Base-by-base conservation (phyloP, 2,797 vertebrate genomes). In the Macrochelys suwanniensis region DNA sequence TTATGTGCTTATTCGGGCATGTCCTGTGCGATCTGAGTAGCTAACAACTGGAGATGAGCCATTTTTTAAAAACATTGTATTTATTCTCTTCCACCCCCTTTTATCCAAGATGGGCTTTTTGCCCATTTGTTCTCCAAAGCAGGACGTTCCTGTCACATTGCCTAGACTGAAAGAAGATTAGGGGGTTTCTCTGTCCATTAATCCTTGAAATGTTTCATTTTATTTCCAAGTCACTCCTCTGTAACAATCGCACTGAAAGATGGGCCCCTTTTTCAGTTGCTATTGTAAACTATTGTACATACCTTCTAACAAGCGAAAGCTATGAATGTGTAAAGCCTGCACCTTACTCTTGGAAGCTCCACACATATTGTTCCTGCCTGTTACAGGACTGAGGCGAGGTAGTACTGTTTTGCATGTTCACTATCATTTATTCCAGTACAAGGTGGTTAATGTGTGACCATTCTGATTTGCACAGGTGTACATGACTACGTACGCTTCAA, bases 101-200 rank as follows among this genome's bases (percentile, higher is more conserved):
- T 92, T 93, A 59, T 96, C 91, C 94, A 83, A 83, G 80, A 77
- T 74, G 45, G 11, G 11, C 45, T 85, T 12, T 94, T 95, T 91
- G 45, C 77, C 80, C 88, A 31, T 4, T 25, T 53, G 11, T 53
- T 95, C 65, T 96, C 65, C 89, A 78, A 94, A 94, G 54, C 76
- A 94, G 77, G 76, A 94, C 7, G 80, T 94, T 94, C 61, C 56
- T 89, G 25, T 89, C 84, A 89, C 53, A 25, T 45, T 93, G 59
- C 49, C 74, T 92, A 28, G 68, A 89, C 42, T 93, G 51, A 81
- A 95, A 93, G 51, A 87, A 88, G 49, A 71, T 92, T 59, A 96
- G 85, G 51, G 85, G 45, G 31, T 93, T 95, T 95, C 61, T 92
- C 82, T 93, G 78, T 93, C 49, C 65, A 93, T 95, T 97, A 96